These are phyloP conservation scores for Tauraco erythrolophus DNA, from an alignment of 2,113 vertebrate genomes.

Conservation along the genomic window DNA sequence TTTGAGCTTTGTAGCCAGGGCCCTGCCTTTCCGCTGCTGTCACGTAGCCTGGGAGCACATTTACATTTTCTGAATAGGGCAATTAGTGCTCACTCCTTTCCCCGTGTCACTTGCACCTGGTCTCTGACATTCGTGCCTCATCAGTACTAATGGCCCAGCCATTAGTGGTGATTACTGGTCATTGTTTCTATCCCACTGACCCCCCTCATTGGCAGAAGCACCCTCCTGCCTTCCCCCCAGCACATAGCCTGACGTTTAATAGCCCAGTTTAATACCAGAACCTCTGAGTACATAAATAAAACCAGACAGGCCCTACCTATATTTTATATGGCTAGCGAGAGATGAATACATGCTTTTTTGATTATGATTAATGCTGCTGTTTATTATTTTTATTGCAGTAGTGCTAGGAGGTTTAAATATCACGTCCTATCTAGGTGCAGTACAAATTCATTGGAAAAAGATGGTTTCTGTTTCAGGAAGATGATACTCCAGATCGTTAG, in stretches of 20 bases:
- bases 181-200: conserved; percentile 50
- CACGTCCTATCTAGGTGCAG: not conserved
- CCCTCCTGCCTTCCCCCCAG: not conserved
- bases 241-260: not conserved
- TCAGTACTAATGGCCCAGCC: conserved; percentile 54
- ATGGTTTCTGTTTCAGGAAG: not conserved
- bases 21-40: not conserved
- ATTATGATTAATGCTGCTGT: conserved; percentile 45
- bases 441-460: not conserved
- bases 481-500: fast-evolving
- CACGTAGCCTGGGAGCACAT: not conserved
- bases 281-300: conserved; percentile 51
- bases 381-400: conserved; percentile 57
- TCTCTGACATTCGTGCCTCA: conserved; percentile 30
- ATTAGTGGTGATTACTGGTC: conserved; percentile 60
- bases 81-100: conserved; percentile 45
- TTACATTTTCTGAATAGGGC: conserved; percentile 64
- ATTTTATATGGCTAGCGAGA: conserved; percentile 37
- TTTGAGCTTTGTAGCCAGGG: not conserved
- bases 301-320: conserved; percentile 17
- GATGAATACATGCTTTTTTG: conserved; percentile 44
- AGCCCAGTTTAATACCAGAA: conserved; percentile 40
- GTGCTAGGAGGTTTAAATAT: not conserved
- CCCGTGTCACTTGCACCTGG: conserved; percentile 3
- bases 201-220: not conserved